phyloP scores from a whole-genome alignment of 2,888 invertebrate genomes.

The Apotomis betuletana region DNA sequence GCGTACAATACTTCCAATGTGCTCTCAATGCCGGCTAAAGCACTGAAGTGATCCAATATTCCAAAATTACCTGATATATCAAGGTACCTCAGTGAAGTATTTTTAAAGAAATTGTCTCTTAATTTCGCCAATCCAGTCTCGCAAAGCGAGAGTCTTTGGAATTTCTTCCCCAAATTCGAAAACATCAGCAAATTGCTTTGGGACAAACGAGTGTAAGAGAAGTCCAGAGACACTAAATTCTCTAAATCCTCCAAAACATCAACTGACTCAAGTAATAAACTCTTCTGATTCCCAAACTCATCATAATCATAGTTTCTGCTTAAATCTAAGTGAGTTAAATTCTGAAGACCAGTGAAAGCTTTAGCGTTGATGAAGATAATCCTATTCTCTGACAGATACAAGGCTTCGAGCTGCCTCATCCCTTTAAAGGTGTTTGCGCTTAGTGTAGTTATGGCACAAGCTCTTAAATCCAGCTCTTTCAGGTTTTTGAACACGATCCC shows the following conservation, averaged over 20 bases:
- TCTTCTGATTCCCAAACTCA: conserved; percentile 45
- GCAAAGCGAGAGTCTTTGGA: conserved; percentile 71
- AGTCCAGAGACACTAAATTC: conserved; percentile 61
- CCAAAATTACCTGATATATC: conserved; percentile 83
- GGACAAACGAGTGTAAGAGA: conserved; percentile 61
- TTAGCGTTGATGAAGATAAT: conserved; percentile 67
- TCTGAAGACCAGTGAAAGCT: conserved; percentile 67
- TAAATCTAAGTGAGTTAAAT: conserved; percentile 79
- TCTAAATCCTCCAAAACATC: conserved; percentile 50
- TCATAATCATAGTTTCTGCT: conserved; percentile 68
- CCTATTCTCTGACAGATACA: conserved; percentile 82
- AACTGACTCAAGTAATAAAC: conserved; percentile 49
- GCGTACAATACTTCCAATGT: conserved; percentile 75
- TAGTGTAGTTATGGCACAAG: conserved; percentile 79
- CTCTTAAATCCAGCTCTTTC: conserved; percentile 82
- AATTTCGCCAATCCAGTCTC: conserved; percentile 69
- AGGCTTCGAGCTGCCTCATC: conserved; percentile 70
- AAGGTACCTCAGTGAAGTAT: conserved; percentile 70
- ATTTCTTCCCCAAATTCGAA: conserved; percentile 49
- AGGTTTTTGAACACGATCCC: conserved; percentile 63
- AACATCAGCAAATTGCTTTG: conserved; percentile 53
- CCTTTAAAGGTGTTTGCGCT: conserved; percentile 69
- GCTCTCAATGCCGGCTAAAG: conserved; percentile 70
- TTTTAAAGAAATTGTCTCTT: conserved; percentile 64
- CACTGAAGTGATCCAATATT: conserved; percentile 57